Evolutionary conservation across 1,140 invertebrate genomes (phyloP), one percentile per base, ranked within the genome.

Genomic region (Neoseiulus cucumeris): DNA sequence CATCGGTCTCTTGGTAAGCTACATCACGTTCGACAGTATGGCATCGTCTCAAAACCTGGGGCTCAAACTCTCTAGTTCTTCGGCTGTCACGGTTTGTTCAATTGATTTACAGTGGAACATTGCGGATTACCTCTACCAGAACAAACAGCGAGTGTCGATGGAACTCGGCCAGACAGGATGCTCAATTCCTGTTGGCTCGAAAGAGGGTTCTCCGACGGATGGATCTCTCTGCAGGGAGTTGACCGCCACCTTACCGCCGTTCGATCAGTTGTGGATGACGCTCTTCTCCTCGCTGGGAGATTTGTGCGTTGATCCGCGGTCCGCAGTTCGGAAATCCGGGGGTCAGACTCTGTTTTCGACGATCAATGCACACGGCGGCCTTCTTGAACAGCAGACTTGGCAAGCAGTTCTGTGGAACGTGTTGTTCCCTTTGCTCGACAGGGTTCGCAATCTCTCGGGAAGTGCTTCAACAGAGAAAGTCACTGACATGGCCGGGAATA

Each of bases 341-440:
- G 91, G 91, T 68, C 93, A 98, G 81, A 99, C 95, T 0, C 77
- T 99, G 33, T 96, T 99, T 77, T 95, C 92, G 25, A 97, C 93
- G 9, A 90, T 98, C 72, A 86, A 87, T 1, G 91, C 93, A 1
- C 94, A 99, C 79, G 93, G 92, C 20, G 82, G 83, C 42, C 79
- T 95, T 55, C 77, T 97, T 14, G 85, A 88, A 75, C 82, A 85
- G 64, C 82, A 84, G 29, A 91, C 91, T 1, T 96, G 92, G 91
- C 84, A 92, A 71, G 85, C 87, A 7, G 81, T 92, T 2, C 79
- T 91, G 2, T 89, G 86, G 86, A 85, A 88, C 74, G 77, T 78
- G 65, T 78, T 98, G n/a, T 97, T 97, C 75, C 91, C 93, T 7
- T 79, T 98, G 68, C 75, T 98, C 55, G 92, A 96, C 71, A 88